Percentiles rank a stretch among this genome's conserved stretches.
Conservation (phyloP, 2,113 vertebrate species). For the Mormyrus iriodes region DNA sequence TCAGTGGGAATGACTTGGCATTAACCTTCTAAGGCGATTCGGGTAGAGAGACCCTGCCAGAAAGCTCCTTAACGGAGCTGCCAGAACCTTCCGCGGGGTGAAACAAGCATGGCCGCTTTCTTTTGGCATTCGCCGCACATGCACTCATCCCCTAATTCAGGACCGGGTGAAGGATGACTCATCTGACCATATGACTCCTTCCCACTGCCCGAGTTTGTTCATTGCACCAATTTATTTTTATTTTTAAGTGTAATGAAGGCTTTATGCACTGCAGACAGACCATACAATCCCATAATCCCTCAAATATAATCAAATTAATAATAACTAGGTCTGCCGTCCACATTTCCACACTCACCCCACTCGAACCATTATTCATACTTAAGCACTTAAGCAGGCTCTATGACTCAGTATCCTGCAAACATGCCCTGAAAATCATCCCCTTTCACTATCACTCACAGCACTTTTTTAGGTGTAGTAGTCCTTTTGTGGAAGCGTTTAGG, state of each 20-base stretch:
- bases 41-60: neutral
- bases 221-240: neutral
- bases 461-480: neutral
- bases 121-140: neutral
- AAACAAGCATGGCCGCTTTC: neutral
- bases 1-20: neutral
- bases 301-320: neutral
- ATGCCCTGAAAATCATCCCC: neutral
- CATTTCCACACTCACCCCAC: neutral
- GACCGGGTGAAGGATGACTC: neutral
- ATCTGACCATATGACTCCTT: neutral
- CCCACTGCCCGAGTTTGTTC: neutral
- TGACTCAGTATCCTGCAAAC: neutral
- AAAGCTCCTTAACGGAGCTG: neutral
- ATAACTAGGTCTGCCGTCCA: neutral
- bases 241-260: neutral
- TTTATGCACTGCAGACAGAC: neutral
- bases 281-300: neutral
- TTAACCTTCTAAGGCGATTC: neutral
- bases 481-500: too few species aligned
- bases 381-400: neutral
- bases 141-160: neutral
- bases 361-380: neutral
- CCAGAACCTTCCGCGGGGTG: neutral
- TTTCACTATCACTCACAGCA: neutral